phyloP scores from a whole-genome alignment of 1,140 invertebrate species.

The Anthonomus grandis region DNA sequence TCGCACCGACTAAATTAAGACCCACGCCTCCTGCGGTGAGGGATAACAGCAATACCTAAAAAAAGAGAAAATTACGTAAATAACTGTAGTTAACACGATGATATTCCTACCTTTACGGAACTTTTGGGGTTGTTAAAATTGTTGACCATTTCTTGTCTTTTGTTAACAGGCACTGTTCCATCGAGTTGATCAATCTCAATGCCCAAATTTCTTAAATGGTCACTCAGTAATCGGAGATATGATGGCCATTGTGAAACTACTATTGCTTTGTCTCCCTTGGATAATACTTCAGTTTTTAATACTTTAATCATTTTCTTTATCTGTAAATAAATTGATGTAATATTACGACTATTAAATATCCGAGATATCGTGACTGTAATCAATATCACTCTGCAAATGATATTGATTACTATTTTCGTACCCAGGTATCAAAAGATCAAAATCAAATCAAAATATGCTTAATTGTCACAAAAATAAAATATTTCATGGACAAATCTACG shows the following conservation, averaged over 20 bases:
- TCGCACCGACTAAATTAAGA: constrained; percentile 84
- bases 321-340: constrained; percentile 49
- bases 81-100: not conserved
- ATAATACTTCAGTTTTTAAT: constrained; percentile 56
- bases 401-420: not conserved
- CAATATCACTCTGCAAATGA: too few relatives aligned
- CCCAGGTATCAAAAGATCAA: not conserved
- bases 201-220: constrained; percentile 54
- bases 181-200: constrained; percentile 62
- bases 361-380: too few relatives aligned
- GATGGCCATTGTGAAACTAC: constrained; percentile 87
- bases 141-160: constrained; percentile 62
- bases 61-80: too few relatives aligned
- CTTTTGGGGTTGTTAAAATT: constrained; percentile 65
- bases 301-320: constrained; percentile 60
- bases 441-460: not conserved
- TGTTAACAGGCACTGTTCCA: constrained; percentile 62
- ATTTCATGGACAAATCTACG: too few relatives aligned
- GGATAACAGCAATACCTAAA: constrained; percentile 73
- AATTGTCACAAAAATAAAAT: not conserved
- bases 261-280: constrained; percentile 67
- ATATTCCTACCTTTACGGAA: constrained; percentile 54
- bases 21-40: constrained; percentile 88
- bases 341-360: too few relatives aligned
- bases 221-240: constrained; percentile 65